Base-by-base conservation (phyloP, 2,888 invertebrate species). In the Spodoptera exigua region DNA sequence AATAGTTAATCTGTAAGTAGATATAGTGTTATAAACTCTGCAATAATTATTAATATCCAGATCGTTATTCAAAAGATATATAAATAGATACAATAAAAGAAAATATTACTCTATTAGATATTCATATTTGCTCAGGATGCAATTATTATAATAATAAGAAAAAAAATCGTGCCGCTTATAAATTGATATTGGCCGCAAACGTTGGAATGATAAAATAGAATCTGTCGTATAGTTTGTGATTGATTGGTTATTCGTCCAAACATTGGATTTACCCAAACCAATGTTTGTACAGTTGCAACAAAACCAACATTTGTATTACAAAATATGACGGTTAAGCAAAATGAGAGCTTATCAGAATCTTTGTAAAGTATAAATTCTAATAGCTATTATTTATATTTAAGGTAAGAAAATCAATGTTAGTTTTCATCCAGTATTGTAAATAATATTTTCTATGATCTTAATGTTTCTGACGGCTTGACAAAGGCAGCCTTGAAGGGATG, bases 371-470 rank as follows among this genome's bases (percentile, higher is more conserved):
- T 72, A 63, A 67, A 68, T 63, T 67, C 32, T 17, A 61, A 41
- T 70, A 74, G 61, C 27, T 27, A 27, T 61, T 47, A 39, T n/a
- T n/a, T n/a, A 47, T 56, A 65, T 48, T 43, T 61, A 65, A n/a
- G 14, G 16, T 69, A 69, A 58, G 63, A 49, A 5, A 59, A 61
- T 49, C 53, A 58, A 62, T 69, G 64, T 73, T 70, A 74, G 63
- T 67, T 66, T 61, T 69, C 71, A 78, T 70, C 49, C 52, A 76
- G 66, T 74, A 65, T 60, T 84, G 83, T 86, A 84, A 68, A 86
- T 85, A 84, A 72, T 74, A 79, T 78, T 80, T 82, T 82, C 76
- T 83, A 83, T 80, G 62, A 65, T 84, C 77, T 84, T 63, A 80
- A 78, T 83, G 80, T 83, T 79, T 79, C 72, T 76, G 74, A 73